Evolutionary conservation across 2,113 vertebrate species (phyloP).

Genomic region (Talpa occidentalis): DNA sequence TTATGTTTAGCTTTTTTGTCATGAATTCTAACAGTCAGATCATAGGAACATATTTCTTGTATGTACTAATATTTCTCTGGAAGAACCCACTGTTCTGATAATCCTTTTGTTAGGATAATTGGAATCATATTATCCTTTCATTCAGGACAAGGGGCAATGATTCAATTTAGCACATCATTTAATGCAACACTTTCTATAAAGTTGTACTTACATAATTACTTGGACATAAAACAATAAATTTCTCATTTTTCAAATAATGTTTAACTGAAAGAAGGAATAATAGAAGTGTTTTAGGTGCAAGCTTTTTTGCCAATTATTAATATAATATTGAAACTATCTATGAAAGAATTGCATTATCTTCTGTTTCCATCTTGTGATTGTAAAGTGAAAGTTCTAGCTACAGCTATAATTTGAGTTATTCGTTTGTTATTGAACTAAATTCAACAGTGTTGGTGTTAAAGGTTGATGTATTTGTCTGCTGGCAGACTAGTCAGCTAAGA

Average conservation of each 20-base stretch:
- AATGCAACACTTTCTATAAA: not conserved
- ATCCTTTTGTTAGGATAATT: slow-evolving; percentile 43
- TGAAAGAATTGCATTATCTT: not conserved
- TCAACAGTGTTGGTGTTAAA: not conserved
- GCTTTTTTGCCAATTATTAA: not conserved
- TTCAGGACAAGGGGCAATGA: not conserved
- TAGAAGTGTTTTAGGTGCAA: slow-evolving; percentile 2
- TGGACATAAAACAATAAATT: not conserved
- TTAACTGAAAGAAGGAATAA: not conserved
- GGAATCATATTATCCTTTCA: slow-evolving; percentile 58
- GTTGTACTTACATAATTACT: not conserved
- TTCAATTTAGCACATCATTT: not conserved
- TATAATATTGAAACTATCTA: slow-evolving; percentile 17
- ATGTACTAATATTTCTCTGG: not conserved
- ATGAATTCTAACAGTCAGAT: slow-evolving; percentile 57
- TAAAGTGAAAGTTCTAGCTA: not conserved
- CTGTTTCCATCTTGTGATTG: not conserved
- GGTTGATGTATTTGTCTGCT: not conserved
- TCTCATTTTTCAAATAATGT: slow-evolving; percentile 46
- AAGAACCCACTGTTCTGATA: slow-evolving; percentile 14
- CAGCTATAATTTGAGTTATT: not conserved
- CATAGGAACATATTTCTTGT: slow-evolving; percentile 25
- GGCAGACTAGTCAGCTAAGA: not conserved
- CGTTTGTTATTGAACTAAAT: not conserved
- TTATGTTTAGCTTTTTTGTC: slow-evolving; percentile 27